A percentile compares a stretch with the other conserved stretches of the same genome.
These are phyloP conservation scores for Platalea minor DNA, from an alignment of 2,797 vertebrate genomes.

Conservation along the genomic window DNA sequence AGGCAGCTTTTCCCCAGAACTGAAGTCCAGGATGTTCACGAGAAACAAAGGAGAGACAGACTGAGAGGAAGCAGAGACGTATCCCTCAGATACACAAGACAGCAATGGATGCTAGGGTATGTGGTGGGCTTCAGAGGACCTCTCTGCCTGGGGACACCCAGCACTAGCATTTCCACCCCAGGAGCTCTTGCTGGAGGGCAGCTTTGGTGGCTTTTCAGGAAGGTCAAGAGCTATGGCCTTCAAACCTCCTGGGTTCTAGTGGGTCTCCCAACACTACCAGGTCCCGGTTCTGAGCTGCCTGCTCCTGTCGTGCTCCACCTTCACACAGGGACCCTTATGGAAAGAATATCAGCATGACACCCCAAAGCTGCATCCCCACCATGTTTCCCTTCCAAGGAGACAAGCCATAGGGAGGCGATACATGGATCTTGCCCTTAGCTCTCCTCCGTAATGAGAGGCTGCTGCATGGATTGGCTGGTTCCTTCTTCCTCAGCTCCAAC, in stretches of 20 bases:
- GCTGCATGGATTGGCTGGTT: neutral
- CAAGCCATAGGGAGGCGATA: neutral
- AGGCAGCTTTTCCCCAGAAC: neutral
- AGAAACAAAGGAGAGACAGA: neutral
- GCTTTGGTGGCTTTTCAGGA: neutral
- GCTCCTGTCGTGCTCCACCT: neutral
- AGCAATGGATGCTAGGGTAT: neutral
- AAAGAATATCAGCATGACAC: fast-evolving
- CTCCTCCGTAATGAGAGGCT: neutral
- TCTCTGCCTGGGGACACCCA: neutral
- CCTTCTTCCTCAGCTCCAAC: neutral
- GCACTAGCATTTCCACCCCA: neutral
- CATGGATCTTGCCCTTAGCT: neutral
- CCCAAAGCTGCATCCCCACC: neutral
- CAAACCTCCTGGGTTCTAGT: neutral
- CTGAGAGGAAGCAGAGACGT: neutral
- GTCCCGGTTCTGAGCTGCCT: neutral
- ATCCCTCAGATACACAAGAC: neutral
- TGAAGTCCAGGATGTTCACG: fast-evolving
- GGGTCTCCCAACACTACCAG: neutral
- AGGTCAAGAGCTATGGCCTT: neutral
- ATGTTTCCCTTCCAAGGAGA: neutral
- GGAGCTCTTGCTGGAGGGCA: neutral
- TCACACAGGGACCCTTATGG: fast-evolving
- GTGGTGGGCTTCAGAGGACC: neutral